Conservation (phyloP, 2,888 invertebrate genomes). For the Ochlodes sylvanus region DNA sequence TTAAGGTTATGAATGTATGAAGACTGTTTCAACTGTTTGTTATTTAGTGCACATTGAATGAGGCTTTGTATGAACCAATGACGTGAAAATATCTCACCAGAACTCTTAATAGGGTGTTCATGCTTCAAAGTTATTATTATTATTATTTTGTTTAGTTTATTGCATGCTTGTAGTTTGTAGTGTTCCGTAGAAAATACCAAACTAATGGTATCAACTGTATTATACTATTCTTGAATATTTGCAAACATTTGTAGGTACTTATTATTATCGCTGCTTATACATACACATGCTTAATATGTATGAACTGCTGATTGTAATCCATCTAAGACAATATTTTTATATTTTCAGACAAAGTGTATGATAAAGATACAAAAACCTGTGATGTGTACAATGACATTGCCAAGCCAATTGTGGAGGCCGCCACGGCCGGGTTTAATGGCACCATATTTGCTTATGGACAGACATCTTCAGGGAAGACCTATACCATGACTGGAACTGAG, state of each 20-base stretch:
- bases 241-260: too few species aligned
- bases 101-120: too few species aligned
- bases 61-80: background rate
- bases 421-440: slow-evolving; percentile 91
- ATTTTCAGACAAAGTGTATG: slow-evolving; percentile 90
- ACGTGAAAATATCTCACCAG: background rate
- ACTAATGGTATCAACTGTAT: too few species aligned
- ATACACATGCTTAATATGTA: too few species aligned
- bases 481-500: slow-evolving; percentile 91
- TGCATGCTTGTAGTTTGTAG: too few species aligned
- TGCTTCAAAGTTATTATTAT: too few species aligned
- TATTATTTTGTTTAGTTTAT: too few species aligned
- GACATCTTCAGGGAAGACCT: slow-evolving; percentile 95
- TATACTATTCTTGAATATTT: too few species aligned
- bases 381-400: slow-evolving; percentile 88
- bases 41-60: background rate
- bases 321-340: background rate
- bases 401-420: slow-evolving; percentile 89
- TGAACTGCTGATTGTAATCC: too few species aligned
- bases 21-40: background rate
- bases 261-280: too few species aligned
- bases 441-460: slow-evolving; percentile 97
- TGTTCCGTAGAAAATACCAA: too few species aligned
- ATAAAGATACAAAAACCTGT: slow-evolving; percentile 82
- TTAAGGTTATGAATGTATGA: slow-evolving; percentile 4